Percentiles rank a stretch among this genome's conserved stretches.
phyloP scores from a whole-genome alignment of 2,888 invertebrate genomes.

The Alloplasta piceator region DNA sequence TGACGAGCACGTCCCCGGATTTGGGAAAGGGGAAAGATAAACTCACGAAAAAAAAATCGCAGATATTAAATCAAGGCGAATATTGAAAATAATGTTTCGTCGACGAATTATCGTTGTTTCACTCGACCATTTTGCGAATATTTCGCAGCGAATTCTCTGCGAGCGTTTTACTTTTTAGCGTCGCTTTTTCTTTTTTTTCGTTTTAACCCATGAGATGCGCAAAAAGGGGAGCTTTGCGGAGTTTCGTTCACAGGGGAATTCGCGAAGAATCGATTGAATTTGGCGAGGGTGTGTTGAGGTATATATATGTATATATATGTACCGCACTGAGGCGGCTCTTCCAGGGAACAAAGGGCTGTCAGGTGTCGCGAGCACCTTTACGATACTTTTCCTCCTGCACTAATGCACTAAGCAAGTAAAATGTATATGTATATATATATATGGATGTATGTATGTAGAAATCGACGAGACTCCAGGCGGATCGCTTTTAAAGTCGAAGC shows the following conservation, averaged over 20 bases:
- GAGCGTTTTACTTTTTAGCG: conserved; percentile 7
- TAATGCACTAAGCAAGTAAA: conserved; percentile 10
- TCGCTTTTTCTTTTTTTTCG: not conserved
- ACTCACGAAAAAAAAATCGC: not conserved
- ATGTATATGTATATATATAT: too few relatives aligned
- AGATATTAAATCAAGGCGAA: not conserved
- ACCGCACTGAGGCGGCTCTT: too few relatives aligned
- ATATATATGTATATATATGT: not conserved
- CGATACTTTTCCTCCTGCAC: not conserved
- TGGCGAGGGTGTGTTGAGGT: conserved; percentile 27
- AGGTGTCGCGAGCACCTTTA: conserved; percentile 34
- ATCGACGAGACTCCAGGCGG: too few relatives aligned
- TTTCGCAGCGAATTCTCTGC: not conserved
- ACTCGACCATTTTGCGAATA: conserved; percentile 35
- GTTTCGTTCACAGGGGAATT: not conserved
- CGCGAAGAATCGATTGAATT: conserved; percentile 48
- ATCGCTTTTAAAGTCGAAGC: too few relatives aligned
- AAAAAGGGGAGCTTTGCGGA: conserved; percentile 4
- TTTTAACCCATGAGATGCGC: conserved; percentile 10
- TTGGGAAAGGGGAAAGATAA: not conserved
- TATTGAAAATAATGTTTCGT: not conserved
- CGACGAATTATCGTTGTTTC: not conserved
- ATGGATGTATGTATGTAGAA: too few relatives aligned
- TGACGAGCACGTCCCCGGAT: conserved; percentile 63
- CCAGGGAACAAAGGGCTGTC: conserved; percentile 56